Conservation (phyloP, 2,888 invertebrate species). For the Sesia bembeciformis region DNA sequence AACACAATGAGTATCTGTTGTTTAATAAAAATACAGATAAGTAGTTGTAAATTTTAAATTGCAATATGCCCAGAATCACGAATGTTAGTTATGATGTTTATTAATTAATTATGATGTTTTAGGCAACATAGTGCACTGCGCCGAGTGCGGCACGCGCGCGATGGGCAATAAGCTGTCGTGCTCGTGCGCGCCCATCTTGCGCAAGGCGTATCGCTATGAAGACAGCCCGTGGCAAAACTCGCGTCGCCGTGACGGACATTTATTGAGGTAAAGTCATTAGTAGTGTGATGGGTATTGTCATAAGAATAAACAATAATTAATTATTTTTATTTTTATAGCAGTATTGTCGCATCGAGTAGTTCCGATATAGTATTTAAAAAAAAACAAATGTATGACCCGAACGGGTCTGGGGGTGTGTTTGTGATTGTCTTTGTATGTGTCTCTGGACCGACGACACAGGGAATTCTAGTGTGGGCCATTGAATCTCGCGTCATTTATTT, state of each 20-base stretch:
- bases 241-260: constrained; percentile 87
- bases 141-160: constrained; percentile 76
- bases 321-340: no score
- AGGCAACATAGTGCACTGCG: constrained; percentile 75
- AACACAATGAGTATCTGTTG: background rate
- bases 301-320: no score
- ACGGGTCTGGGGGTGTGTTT: no score
- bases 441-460: no score
- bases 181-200: constrained; percentile 96
- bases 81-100: background rate
- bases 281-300: no score
- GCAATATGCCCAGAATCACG: background rate
- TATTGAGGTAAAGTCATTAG: constrained; percentile 80
- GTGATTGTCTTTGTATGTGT: no score
- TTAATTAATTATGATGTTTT: constrained; percentile 14
- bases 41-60: background rate
- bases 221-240: constrained; percentile 97
- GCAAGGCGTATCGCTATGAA: constrained; percentile 97
- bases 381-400: no score
- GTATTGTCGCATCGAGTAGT: no score
- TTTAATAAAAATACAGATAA: background rate
- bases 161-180: constrained; percentile 99
- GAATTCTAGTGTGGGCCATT: no score
- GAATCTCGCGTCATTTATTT: no score
- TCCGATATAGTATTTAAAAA: no score